Percentiles rank a stretch among this genome's conserved stretches.
Evolutionary conservation across 2,113 vertebrate species (phyloP).

Genomic region (Condylura cristata): DNA sequence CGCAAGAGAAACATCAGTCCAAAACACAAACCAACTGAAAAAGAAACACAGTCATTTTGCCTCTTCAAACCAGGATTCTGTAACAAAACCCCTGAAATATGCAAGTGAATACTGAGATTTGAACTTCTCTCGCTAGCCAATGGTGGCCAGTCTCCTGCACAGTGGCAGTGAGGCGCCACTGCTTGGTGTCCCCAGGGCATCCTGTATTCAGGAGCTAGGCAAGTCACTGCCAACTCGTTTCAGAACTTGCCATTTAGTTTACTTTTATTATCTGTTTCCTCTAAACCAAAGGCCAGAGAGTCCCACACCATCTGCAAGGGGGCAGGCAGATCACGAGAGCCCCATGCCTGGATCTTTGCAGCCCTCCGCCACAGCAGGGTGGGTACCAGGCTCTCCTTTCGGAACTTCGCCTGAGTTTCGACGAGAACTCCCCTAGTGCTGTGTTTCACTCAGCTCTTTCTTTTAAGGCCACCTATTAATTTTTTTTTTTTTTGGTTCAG

Average conservation of each 20-base stretch:
- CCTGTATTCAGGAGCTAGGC: background rate
- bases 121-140: constrained; percentile 48
- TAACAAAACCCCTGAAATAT: background rate
- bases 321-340: background rate
- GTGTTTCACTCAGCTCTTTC: background rate
- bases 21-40: constrained; percentile 15
- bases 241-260: constrained; percentile 58
- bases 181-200: constrained; percentile 50
- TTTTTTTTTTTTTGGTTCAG: background rate
- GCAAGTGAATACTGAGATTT: constrained; percentile 60
- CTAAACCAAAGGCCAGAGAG: constrained; percentile 62
- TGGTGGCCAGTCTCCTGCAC: background rate
- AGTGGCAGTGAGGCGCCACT: constrained; percentile 44
- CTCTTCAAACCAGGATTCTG: background rate
- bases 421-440: background rate
- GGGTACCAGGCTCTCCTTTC: background rate
- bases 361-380: background rate
- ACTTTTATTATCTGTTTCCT: constrained; percentile 70
- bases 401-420: constrained; percentile 6
- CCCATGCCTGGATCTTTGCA: background rate
- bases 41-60: constrained; percentile 25
- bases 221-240: constrained; percentile 56
- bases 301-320: background rate
- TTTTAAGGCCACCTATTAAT: constrained; percentile 47
- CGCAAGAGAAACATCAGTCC: background rate